Percentiles rank a stretch among this genome's conserved stretches.
These are phyloP conservation scores for Phodopus roborovskii DNA, from an alignment of 2,113 vertebrate genomes.

Conservation along the genomic window DNA sequence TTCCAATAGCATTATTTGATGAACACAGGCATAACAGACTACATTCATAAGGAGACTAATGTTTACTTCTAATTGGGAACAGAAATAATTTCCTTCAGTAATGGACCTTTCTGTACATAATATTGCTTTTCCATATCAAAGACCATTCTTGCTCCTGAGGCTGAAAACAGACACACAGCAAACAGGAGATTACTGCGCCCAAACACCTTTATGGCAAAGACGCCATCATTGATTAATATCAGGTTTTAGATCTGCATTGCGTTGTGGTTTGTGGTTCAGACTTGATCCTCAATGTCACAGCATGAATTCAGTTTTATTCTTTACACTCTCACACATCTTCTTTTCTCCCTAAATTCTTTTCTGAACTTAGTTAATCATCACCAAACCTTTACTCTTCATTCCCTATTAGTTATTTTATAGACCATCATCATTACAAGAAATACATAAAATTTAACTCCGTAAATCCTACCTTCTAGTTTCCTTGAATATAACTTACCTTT, in stretches of 20 bases:
- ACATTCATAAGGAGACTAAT: neutral
- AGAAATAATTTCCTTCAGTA: neutral
- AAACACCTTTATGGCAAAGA: neutral
- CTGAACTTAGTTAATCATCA: too few relatives aligned
- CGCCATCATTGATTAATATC: neutral
- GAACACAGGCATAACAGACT: neutral
- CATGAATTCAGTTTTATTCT: neutral
- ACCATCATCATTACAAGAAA: neutral
- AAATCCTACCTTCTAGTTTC: neutral
- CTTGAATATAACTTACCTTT: slow-evolving; percentile 3
- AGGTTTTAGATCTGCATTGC: neutral
- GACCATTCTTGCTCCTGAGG: neutral
- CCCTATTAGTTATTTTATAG: neutral
- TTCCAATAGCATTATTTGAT: neutral
- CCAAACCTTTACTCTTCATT: neutral
- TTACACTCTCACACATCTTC: neutral
- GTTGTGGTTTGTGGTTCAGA: neutral
- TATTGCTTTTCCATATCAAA: neutral
- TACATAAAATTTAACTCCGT: neutral
- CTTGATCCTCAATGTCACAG: too few relatives aligned
- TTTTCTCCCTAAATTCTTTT: neutral
- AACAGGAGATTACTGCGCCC: neutral
- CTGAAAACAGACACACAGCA: neutral
- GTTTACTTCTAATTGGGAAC: neutral
- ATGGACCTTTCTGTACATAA: neutral